Conservation (phyloP, 2,113 vertebrate species). For the Zapus hudsonius region DNA sequence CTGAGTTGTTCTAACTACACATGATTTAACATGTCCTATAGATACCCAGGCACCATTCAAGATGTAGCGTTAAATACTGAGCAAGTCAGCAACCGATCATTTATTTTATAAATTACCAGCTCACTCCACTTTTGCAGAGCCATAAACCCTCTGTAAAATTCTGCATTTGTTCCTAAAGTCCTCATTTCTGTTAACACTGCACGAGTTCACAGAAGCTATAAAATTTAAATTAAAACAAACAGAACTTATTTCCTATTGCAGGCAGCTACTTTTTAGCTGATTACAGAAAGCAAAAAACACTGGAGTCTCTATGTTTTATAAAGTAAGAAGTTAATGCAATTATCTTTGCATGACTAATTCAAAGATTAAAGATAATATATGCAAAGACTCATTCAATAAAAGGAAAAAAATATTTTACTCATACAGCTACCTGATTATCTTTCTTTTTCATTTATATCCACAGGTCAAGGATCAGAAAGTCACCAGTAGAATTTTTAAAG, state of each 20-base stretch:
- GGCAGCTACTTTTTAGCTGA: background rate
- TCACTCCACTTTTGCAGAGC: background rate
- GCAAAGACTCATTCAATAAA: constrained; percentile 19
- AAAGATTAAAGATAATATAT: background rate
- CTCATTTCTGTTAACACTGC: background rate
- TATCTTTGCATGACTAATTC: background rate
- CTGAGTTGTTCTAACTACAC: background rate
- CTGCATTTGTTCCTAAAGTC: background rate
- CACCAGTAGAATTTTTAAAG: background rate
- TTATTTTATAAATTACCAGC: background rate
- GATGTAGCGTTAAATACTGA: background rate
- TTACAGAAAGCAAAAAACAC: background rate
- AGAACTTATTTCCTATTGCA: background rate
- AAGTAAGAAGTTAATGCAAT: background rate
- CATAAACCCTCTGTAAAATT: background rate
- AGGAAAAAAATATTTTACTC: background rate
- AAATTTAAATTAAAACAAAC: constrained; percentile 31
- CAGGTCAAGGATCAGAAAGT: background rate
- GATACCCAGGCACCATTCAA: background rate
- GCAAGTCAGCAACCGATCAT: background rate
- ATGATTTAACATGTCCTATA: background rate
- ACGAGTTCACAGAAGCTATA: background rate
- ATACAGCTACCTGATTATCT: background rate
- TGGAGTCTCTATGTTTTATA: background rate
- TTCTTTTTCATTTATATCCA: background rate